phyloP scores from a whole-genome alignment of 2,797 vertebrate genomes.

The Poecilia wingei region DNA sequence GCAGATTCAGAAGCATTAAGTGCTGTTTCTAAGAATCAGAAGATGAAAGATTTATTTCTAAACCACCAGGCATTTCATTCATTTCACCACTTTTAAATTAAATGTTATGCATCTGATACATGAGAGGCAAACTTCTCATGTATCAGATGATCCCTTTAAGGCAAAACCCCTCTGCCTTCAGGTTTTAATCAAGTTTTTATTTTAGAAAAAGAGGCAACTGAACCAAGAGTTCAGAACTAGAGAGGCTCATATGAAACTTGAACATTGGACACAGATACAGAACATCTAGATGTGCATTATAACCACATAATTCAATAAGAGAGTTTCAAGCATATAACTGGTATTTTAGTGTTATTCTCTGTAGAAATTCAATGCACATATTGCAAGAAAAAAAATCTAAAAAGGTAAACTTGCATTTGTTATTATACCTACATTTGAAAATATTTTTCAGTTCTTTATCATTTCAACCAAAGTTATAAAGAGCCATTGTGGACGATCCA shows the following conservation, averaged over 20 bases:
- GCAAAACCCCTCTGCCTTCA: not conserved
- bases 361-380: no score
- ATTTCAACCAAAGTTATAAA: not conserved
- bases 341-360: no score
- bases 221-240: not conserved
- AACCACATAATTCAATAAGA: not conserved
- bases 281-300: not conserved
- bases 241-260: not conserved
- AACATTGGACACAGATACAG: no score
- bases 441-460: no score
- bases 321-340: not conserved
- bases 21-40: constrained; percentile 23
- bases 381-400: no score
- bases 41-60: constrained; percentile 29
- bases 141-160: not conserved
- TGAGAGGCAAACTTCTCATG: not conserved
- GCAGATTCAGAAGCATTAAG: constrained; percentile 31
- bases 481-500: not conserved
- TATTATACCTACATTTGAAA: no score
- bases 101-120: not conserved
- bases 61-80: constrained; percentile 27
- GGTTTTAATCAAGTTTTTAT: not conserved
- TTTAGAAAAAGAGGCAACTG: not conserved
- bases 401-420: no score
- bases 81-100: constrained; percentile 1